Evolutionary conservation across 2,797 vertebrate genomes (phyloP).

Genomic region (Oreochromis mossambicus): DNA sequence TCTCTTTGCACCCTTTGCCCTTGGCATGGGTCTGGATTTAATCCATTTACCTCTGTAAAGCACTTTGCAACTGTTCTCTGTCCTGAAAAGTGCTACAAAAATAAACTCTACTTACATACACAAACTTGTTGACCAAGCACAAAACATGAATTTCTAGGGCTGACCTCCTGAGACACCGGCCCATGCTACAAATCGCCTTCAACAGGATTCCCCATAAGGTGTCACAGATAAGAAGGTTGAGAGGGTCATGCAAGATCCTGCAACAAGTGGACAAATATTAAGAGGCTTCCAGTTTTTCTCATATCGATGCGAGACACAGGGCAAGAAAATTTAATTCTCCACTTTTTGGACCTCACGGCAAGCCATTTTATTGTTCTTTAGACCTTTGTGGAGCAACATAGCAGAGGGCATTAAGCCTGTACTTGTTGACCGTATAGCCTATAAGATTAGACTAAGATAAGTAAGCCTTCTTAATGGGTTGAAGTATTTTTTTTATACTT

Average conservation of each 20-base stretch:
- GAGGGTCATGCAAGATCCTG: neutral
- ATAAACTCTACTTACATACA: neutral
- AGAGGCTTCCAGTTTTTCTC: neutral
- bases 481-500: neutral
- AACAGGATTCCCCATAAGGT: neutral
- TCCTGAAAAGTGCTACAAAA: neutral
- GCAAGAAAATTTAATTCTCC: neutral
- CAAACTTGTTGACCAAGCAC: neutral
- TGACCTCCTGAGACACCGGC: rapidly evolving
- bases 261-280: neutral
- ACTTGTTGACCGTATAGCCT: neutral
- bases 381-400: neutral
- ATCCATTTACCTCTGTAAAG: neutral
- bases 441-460: neutral
- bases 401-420: neutral
- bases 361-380: neutral
- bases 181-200: neutral
- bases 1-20: neutral
- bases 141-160: neutral
- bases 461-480: neutral
- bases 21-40: neutral
- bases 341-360: neutral
- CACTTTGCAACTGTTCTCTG: neutral
- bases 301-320: rapidly evolving
- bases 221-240: neutral